Evolutionary conservation across 2,797 vertebrate species (phyloP).

Genomic region (Cetoscarus ocellatus): DNA sequence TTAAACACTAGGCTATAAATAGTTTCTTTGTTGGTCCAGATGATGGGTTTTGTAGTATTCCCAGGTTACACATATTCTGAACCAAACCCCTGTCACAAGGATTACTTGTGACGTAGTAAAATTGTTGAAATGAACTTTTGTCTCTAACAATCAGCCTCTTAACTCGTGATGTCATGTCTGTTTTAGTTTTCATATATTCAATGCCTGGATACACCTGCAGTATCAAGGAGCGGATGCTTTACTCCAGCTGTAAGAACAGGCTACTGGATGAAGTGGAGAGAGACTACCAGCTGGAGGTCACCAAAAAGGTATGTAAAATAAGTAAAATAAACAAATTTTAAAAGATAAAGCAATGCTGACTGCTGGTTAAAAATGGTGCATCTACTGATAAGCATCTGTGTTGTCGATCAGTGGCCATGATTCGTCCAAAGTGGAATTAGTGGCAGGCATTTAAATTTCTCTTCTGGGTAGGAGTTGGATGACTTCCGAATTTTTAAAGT

Average conservation of each 20-base stretch:
- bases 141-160: slow-evolving; percentile 3
- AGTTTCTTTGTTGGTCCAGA: too few species aligned
- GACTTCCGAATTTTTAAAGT: too few species aligned
- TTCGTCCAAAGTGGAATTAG: too few species aligned
- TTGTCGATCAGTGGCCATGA: not conserved
- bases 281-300: slow-evolving; percentile 94
- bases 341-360: not conserved
- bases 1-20: too few species aligned
- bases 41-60: too few species aligned
- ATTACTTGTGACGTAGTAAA: too few species aligned
- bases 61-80: too few species aligned
- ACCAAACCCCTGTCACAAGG: too few species aligned
- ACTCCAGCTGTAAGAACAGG: slow-evolving; percentile 98
- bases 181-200: slow-evolving; percentile 97
- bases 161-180: slow-evolving; percentile 13
- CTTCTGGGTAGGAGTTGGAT: too few species aligned
- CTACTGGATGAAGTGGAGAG: slow-evolving; percentile 95
- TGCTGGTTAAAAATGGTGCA: too few species aligned
- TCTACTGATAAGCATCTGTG: not conserved
- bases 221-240: slow-evolving; percentile 98
- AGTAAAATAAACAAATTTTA: not conserved
- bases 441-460: too few species aligned
- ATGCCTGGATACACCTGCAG: slow-evolving; percentile 99
- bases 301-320: slow-evolving; percentile 90
- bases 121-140: too few species aligned